Percentiles rank a stretch among this genome's conserved stretches.
Evolutionary conservation across 2,113 vertebrate genomes (phyloP).

Genomic region (Cyanoderma ruficeps): DNA sequence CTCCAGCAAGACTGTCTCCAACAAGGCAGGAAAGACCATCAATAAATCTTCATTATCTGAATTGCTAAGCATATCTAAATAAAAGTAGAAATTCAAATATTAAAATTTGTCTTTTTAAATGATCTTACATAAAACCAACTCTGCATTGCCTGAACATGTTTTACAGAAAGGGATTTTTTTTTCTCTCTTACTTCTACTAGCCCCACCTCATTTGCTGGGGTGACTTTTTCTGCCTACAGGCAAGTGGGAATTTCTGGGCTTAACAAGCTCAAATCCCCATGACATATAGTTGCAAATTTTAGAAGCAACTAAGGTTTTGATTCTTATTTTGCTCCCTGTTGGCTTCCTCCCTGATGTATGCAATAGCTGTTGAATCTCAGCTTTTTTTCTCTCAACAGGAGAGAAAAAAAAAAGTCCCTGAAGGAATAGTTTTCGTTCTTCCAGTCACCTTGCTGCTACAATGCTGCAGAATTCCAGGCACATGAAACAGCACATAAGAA

Average conservation of each 20-base stretch:
- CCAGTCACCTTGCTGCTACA: background rate
- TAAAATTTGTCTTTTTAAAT: constrained; percentile 26
- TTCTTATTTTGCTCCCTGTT: constrained; percentile 44
- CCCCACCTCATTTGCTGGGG: constrained; percentile 11
- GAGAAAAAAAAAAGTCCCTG: background rate
- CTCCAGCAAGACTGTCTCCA: constrained; percentile 51
- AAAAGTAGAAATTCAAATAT: constrained; percentile 60
- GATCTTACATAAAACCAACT: constrained; percentile 9
- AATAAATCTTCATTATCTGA: constrained; percentile 62
- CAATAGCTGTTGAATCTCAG: constrained; percentile 35
- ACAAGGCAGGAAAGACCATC: constrained; percentile 40
- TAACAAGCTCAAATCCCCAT: constrained; percentile 55
- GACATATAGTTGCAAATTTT: constrained; percentile 51
- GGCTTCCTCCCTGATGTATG: constrained; percentile 44
- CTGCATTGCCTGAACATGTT: background rate
- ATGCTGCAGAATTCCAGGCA: background rate
- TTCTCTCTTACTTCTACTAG: background rate
- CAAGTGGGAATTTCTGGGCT: constrained; percentile 55
- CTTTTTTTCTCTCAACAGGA: background rate
- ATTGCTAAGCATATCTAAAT: constrained; percentile 49
- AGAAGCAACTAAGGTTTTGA: constrained; percentile 32
- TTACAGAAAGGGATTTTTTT: background rate
- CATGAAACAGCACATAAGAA: background rate
- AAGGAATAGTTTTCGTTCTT: background rate
- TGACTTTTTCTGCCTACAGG: background rate